Base-by-base conservation (phyloP, 2,888 invertebrate genomes). In the Bhutanitis thaidina region DNA sequence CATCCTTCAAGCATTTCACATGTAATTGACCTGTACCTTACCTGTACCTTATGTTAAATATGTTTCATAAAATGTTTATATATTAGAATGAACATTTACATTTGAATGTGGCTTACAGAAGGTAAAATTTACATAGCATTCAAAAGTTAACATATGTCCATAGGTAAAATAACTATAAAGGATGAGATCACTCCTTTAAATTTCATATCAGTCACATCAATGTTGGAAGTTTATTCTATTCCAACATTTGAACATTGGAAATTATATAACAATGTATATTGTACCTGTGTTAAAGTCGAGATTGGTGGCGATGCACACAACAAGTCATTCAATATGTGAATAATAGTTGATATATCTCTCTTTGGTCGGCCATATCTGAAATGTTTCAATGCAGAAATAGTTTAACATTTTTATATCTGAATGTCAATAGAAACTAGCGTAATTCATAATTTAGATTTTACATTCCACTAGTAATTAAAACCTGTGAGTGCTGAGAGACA, bases 261-360 rank as follows among this genome's bases (percentile, higher is more conserved):
- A 41, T 13, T 14, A 34, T n/a, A 8, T 20, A 20, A 32, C 3
- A 10, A 34, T 3, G 10, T n/a, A 9, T 50, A 25, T 37, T 47
- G 47, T 59, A 92, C 92, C 77, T 90, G 87, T 56, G 91, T 79
- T 37, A 91, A 81, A 14, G 91, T 84, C 30, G 92, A 88, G 36
- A 92, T 90, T 53, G 93, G 93, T 3, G 93, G 95, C 46, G 96
- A 94, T 25, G 97, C 97, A 78, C 97, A 97, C 56, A 98, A 90
- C 67, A 98, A 91, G 86, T 98, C 98, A 81, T 98, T 98, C 62
- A 98, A 89, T 80, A 98, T 98, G 81, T 98, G 98, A 62, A 98
- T 97, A 59, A 98, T 97, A 39, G 98, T 98, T 52, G 96, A 96
- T 68, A 98, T 97, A 82, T 97, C 97, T 57, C 97, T 93, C 74